A percentile compares a stretch with the other conserved stretches of the same genome.
phyloP scores from a whole-genome alignment of 2,888 invertebrate genomes.

The Pseudoips prasinana region DNA sequence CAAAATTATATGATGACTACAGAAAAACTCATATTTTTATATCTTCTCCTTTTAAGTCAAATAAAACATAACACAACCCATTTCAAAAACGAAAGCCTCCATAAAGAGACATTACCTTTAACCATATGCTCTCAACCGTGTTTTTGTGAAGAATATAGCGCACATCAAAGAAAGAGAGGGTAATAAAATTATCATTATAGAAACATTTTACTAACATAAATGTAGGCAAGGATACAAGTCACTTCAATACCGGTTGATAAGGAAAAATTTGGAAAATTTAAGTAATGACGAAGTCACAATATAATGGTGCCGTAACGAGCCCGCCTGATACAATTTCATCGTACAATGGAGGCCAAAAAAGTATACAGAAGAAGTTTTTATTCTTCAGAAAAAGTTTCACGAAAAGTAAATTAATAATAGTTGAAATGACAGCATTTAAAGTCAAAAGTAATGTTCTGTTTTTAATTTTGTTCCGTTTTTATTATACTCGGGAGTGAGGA shows the following conservation, averaged over 20 bases:
- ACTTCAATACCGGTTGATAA: conserved; percentile 43
- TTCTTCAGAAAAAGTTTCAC: conserved; percentile 4
- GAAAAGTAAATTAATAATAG: conserved; percentile 13
- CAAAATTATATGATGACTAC: too few species aligned
- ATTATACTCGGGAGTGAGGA: background rate
- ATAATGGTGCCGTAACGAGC: conserved; percentile 37
- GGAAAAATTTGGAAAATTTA: conserved; percentile 45
- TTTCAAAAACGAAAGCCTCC: conserved; percentile 14
- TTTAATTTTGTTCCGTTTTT: conserved; percentile 9
- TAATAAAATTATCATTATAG: conserved; percentile 36
- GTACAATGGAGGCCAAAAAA: conserved; percentile 20
- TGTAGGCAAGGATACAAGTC: conserved; percentile 11
- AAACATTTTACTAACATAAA: conserved; percentile 11
- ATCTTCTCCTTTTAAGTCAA: too few species aligned
- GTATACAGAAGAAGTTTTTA: conserved; percentile 10
- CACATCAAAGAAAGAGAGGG: conserved; percentile 26
- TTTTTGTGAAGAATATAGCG: background rate
- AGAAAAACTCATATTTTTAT: too few species aligned
- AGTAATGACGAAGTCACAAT: conserved; percentile 41
- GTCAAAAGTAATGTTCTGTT: conserved; percentile 5
- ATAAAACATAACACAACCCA: background rate
- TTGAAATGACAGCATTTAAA: conserved; percentile 3
- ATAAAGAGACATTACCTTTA: conserved; percentile 22
- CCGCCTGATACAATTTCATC: conserved; percentile 29
- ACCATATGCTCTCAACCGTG: conserved; percentile 16